Evolutionary conservation across 2,797 vertebrate genomes (phyloP), one percentile per base, ranked within the genome.

Genomic region (Myotis planiceps): DNA sequence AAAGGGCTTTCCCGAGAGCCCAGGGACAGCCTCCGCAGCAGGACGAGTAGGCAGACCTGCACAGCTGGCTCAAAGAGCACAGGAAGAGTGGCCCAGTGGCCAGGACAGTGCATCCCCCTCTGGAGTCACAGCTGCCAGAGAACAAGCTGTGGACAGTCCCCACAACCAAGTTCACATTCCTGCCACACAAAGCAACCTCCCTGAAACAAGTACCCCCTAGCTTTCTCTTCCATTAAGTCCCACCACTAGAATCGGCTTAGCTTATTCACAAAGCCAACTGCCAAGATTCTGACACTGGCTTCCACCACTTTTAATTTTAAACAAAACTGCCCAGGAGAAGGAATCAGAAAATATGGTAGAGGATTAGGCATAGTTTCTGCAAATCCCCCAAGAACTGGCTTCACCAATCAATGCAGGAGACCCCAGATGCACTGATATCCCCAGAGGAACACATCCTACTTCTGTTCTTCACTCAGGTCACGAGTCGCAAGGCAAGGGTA

Each of bases 51-150:
- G 27, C 21, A 29, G 34, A 9, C 60, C 5, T 4, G 23, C n/a
- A 14, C 0, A 0, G 21, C 16, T 29, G 32, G 39, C 49, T 51
- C 60, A 4, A 4, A 58, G 5, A 34, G 7, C 32, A 18, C 3
- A 6, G 29, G 42, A 1, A 9, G 29, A 5, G n/a, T 0, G 18
- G 39, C 51, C 4, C 0, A 0, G 45, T 3, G 19, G n/a, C 39
- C 34, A 12, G 60, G 29, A 53, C 60, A 23, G 29, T 0, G 4
- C 45, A 3, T 2, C 9, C n/a, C 14, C 18, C 34, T 29, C 25
- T 13, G 32, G 23, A 49, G 39, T 65, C 39, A 45, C n/a, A 2
- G 72, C 68, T 19, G 34, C 78, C 60, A 42, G 16, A 21, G 45
- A 39, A 14, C 0, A 5, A 71, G 45, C 37, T 49, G 19, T 9